These are phyloP conservation scores for Blastobasis adustella DNA, from an alignment of 2,888 invertebrate species.

Conservation along the genomic window DNA sequence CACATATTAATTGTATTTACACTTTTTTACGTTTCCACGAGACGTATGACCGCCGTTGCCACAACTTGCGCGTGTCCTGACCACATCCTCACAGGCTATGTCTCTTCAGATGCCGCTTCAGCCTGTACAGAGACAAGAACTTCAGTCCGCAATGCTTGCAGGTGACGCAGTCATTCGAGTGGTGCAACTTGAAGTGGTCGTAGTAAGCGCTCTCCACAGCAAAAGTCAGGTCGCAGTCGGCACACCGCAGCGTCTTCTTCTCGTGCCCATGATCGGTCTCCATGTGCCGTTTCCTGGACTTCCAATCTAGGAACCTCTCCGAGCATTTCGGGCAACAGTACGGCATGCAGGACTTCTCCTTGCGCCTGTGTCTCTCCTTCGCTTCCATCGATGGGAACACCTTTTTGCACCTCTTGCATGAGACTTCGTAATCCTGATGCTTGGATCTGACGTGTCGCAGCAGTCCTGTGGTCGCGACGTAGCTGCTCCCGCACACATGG, in stretches of 20 bases:
- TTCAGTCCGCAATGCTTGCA: slow-evolving; percentile 61
- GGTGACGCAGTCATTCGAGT: slow-evolving; percentile 49
- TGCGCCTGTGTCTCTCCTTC: slow-evolving; percentile 49
- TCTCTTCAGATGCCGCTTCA: slow-evolving; percentile 52
- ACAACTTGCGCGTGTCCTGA: no score
- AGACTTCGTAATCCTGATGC: slow-evolving; percentile 52
- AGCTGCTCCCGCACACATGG: slow-evolving; percentile 58
- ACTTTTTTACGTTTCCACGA: no score
- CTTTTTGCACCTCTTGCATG: slow-evolving; percentile 50
- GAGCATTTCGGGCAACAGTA: slow-evolving; percentile 55
- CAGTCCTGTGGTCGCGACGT: slow-evolving; percentile 52
- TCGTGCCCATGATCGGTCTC: slow-evolving; percentile 46
- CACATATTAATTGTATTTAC: not conserved
- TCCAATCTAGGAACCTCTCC: slow-evolving; percentile 54
- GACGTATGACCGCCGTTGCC: no score
- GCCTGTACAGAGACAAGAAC: slow-evolving; percentile 45
- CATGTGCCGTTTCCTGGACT: slow-evolving; percentile 49
- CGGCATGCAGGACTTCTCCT: slow-evolving; percentile 56
- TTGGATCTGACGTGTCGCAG: slow-evolving; percentile 50
- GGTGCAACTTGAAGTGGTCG: slow-evolving; percentile 53
- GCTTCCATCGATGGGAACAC: slow-evolving; percentile 59
- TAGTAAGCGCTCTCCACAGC: slow-evolving; percentile 47
- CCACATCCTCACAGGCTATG: slow-evolving; percentile 27
- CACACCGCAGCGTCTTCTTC: slow-evolving; percentile 41
- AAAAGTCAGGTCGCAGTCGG: slow-evolving; percentile 50